A percentile compares a stretch with the other conserved stretches of the same genome.
Evolutionary conservation across 2,113 vertebrate genomes (phyloP).

Genomic region (Asarcornis scutulata): DNA sequence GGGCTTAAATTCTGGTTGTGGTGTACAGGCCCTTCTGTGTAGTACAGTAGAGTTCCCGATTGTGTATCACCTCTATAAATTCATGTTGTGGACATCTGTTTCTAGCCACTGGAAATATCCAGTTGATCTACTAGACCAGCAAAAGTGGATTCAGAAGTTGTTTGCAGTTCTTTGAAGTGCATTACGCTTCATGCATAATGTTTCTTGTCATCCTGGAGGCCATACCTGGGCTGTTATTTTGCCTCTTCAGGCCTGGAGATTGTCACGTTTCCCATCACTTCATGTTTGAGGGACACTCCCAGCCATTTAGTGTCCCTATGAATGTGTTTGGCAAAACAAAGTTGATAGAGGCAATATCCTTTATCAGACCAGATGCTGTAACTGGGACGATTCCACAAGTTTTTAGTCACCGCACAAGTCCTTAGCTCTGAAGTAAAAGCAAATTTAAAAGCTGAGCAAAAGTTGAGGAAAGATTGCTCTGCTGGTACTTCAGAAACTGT

Average conservation of each 20-base stretch:
- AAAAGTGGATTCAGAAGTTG: background rate
- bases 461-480: background rate
- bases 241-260: background rate
- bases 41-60: background rate
- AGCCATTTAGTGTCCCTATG: background rate
- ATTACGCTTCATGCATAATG: background rate
- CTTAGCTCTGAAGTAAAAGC: background rate
- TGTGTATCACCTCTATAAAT: background rate
- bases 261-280: background rate
- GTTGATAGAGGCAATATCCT: background rate
- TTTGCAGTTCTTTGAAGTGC: background rate
- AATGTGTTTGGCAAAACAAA: background rate
- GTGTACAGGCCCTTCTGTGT: background rate
- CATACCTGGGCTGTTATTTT: background rate
- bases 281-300: fast-evolving
- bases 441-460: background rate
- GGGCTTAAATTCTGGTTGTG: background rate
- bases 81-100: background rate
- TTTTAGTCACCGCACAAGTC: background rate
- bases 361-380: background rate
- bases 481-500: background rate
- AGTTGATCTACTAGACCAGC: background rate
- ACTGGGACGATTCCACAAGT: background rate
- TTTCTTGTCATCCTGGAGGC: background rate
- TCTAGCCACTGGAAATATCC: background rate